phyloP scores from a whole-genome alignment of 2,797 vertebrate species.

The Gymnodraco acuticeps region DNA sequence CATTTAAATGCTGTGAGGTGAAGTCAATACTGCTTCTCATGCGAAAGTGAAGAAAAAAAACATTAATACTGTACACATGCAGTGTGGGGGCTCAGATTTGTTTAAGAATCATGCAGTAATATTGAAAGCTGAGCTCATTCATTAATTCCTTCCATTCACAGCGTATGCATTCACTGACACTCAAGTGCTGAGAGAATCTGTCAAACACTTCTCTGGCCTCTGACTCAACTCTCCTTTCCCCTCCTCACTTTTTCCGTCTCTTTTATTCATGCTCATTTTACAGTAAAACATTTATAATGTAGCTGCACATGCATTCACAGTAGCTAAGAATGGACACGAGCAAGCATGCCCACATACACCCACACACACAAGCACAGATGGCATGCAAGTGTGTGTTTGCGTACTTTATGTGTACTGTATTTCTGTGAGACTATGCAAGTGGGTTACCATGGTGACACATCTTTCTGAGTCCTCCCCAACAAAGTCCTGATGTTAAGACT shows the following conservation, averaged over 20 bases:
- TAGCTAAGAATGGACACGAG: not conserved
- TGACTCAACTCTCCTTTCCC: no score
- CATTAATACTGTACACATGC: not conserved
- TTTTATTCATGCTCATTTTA: not conserved
- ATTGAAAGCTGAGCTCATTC: conserved; percentile 9
- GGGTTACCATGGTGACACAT: conserved; percentile 63
- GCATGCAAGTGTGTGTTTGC: conserved; percentile 23
- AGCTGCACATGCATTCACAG: not conserved
- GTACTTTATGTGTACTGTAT: conserved; percentile 18
- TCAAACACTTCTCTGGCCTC: not conserved
- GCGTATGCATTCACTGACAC: no score
- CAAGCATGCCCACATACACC: not conserved
- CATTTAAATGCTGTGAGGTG: conserved; percentile 1
- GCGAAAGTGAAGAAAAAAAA: not conserved
- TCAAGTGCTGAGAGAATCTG: not conserved
- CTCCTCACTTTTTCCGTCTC: not conserved
- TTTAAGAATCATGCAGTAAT: not conserved
- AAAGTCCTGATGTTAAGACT: conserved; percentile 39
- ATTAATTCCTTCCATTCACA: conserved; percentile 11
- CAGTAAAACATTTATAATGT: not conserved
- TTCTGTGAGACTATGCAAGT: conserved; percentile 18
- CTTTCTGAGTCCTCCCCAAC: conserved; percentile 13
- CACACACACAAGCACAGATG: conserved; percentile 19
- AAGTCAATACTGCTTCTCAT: not conserved
- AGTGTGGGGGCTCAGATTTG: not conserved